phyloP scores from a whole-genome alignment of 2,113 vertebrate species.

The Dunckerocampus dactyliophorus region DNA sequence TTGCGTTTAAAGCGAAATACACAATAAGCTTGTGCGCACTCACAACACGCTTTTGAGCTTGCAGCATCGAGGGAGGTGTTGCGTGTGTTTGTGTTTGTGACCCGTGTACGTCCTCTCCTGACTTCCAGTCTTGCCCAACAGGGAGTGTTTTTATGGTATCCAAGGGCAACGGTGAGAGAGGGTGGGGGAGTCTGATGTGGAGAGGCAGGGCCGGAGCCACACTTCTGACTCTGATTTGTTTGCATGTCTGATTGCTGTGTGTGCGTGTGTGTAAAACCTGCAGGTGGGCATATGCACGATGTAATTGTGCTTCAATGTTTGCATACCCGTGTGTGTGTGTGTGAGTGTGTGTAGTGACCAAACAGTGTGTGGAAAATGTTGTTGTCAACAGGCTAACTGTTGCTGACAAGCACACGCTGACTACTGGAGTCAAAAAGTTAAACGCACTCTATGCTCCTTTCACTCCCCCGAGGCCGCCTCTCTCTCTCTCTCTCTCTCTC shows the following conservation, averaged over 20 bases:
- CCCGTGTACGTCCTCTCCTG: slow-evolving; percentile 69
- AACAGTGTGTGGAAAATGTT: slow-evolving; percentile 61
- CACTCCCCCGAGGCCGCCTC: slow-evolving; percentile 62
- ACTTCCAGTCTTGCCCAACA: slow-evolving; percentile 74
- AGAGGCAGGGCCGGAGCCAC: slow-evolving; percentile 59
- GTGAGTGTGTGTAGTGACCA: slow-evolving; percentile 28
- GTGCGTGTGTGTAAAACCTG: slow-evolving; percentile 15
- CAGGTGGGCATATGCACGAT: slow-evolving; percentile 32
- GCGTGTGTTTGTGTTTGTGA: slow-evolving; percentile 27
- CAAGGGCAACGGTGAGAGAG: slow-evolving; percentile 62
- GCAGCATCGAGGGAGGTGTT: slow-evolving; percentile 41
- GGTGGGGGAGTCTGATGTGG: slow-evolving; percentile 64
- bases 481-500: slow-evolving; percentile 57
- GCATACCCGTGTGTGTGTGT: slow-evolving; percentile 22
- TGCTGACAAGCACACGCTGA: slow-evolving; percentile 72
- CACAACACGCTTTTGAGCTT: slow-evolving; percentile 31
- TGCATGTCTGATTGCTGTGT: slow-evolving; percentile 62
- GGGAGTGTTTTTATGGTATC: slow-evolving; percentile 77
- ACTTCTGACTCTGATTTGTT: slow-evolving; percentile 60
- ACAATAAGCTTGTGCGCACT: slow-evolving; percentile 17
- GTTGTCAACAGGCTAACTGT: slow-evolving; percentile 68
- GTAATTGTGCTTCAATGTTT: slow-evolving; percentile 48
- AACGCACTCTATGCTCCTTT: slow-evolving; percentile 71
- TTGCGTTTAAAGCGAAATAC: slow-evolving; percentile 7
- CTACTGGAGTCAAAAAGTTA: slow-evolving; percentile 74